These are phyloP conservation scores for Spatulosminthurus flaviceps DNA, from an alignment of 2,888 invertebrate genomes.

Conservation along the genomic window DNA sequence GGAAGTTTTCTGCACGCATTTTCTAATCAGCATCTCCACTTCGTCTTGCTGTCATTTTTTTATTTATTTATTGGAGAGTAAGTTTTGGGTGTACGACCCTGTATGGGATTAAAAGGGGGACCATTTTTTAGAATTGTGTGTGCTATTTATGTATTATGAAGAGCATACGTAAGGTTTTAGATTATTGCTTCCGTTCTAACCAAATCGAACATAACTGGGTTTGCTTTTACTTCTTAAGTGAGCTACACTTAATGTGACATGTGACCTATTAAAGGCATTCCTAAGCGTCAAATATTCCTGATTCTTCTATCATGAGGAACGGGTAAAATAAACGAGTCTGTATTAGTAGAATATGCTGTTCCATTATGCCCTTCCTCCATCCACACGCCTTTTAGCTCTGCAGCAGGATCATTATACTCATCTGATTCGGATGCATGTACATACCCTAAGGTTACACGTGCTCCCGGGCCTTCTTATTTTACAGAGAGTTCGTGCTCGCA, in stretches of 20 bases:
- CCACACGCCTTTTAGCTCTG: too few species aligned
- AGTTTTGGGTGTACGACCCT: not conserved
- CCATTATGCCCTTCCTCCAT: not conserved
- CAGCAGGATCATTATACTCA: too few species aligned
- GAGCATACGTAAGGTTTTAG: too few species aligned
- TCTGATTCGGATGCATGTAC: too few species aligned
- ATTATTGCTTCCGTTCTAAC: too few species aligned
- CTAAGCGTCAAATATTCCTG: not conserved
- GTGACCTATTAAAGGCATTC: not conserved
- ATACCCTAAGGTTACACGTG: too few species aligned
- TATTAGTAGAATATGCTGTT: not conserved
- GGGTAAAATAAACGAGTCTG: not conserved
- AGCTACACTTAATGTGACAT: not conserved
- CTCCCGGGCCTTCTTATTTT: too few species aligned
- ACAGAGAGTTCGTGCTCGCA: too few species aligned
- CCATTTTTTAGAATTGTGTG: too few species aligned
- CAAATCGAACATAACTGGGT: not conserved
- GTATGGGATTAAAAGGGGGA: too few species aligned
- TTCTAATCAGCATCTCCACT: constrained; percentile 7
- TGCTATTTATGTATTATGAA: too few species aligned
- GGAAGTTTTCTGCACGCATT: not conserved
- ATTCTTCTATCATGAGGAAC: not conserved
- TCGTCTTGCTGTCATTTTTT: not conserved
- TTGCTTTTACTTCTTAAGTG: not conserved
- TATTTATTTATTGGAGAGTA: not conserved